These are phyloP conservation scores for Syngnathus rostellatus DNA, from an alignment of 2,797 vertebrate species.

Conservation along the genomic window DNA sequence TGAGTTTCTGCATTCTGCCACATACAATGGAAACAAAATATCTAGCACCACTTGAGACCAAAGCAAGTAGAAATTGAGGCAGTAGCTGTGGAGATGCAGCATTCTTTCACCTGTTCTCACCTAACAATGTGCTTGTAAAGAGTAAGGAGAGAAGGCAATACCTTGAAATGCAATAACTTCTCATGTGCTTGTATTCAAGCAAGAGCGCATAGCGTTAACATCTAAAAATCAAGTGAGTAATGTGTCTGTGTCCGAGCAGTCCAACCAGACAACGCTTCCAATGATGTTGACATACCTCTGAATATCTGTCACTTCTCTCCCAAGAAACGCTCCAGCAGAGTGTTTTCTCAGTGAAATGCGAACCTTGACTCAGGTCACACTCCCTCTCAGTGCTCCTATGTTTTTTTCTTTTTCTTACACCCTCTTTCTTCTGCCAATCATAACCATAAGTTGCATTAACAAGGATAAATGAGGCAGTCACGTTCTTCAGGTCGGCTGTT, in stretches of 20 bases:
- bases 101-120: neutral
- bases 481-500: conserved; percentile 26
- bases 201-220: neutral
- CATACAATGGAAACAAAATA: neutral
- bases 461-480: conserved; percentile 45
- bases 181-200: neutral
- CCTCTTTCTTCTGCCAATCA: conserved; percentile 42
- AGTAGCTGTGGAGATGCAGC: conserved; percentile 11
- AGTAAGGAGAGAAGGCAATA: conserved; percentile 5
- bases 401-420: conserved; percentile 19
- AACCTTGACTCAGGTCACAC: conserved; percentile 45
- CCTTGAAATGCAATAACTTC: conserved; percentile 6
- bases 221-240: conserved; percentile 18
- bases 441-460: conserved; percentile 38
- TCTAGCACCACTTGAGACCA: neutral
- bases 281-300: conserved; percentile 52
- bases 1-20: neutral
- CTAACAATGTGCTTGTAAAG: conserved; percentile 4
- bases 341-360: conserved; percentile 53
- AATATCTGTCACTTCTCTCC: conserved; percentile 52
- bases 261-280: conserved; percentile 27
- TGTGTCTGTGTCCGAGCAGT: conserved; percentile 28
- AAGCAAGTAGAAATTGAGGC: neutral
- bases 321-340: conserved; percentile 18
- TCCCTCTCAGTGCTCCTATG: conserved; percentile 38